Percentiles rank a stretch among this genome's conserved stretches.
Conservation (phyloP, 2,888 invertebrate species). For the Epinotia brunnichana region DNA sequence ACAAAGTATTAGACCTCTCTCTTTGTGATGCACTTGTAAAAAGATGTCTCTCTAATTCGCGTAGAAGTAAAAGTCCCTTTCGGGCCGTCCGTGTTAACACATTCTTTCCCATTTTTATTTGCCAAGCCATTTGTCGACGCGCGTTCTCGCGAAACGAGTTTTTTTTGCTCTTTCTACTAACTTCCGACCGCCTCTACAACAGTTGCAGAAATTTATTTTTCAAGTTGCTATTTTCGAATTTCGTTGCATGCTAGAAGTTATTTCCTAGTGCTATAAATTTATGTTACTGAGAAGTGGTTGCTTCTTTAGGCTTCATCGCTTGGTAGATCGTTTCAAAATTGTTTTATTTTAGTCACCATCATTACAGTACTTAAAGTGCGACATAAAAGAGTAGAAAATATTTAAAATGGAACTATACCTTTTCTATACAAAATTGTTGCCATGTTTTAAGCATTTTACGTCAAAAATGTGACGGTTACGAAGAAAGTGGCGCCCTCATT, state of each 20-base stretch:
- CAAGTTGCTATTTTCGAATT: constrained; percentile 24
- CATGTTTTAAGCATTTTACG: no score
- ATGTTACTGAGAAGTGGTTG: neutral
- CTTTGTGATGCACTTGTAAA: neutral
- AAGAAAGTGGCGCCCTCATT: no score
- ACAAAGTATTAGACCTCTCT: neutral
- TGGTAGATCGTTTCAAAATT: neutral
- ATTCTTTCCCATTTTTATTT: constrained; percentile 37
- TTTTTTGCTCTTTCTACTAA: constrained; percentile 31
- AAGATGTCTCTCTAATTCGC: neutral
- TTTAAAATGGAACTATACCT: no score
- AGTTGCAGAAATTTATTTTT: constrained; percentile 30
- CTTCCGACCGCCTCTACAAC: constrained; percentile 28
- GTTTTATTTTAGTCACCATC: neutral
- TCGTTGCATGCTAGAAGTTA: constrained; percentile 7
- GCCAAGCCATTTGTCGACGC: constrained; percentile 37
- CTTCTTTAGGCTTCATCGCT: neutral
- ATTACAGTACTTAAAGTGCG: neutral
- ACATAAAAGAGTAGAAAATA: no score
- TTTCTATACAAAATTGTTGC: no score
- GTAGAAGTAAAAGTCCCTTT: constrained; percentile 27
- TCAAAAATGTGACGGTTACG: no score
- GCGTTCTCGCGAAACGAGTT: constrained; percentile 35
- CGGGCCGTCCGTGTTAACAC: constrained; percentile 25
- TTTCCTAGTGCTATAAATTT: neutral